Percentiles rank a stretch among this genome's conserved stretches.
Evolutionary conservation across 2,888 invertebrate species (phyloP).

Genomic region (Minunthozetes semirufus): DNA sequence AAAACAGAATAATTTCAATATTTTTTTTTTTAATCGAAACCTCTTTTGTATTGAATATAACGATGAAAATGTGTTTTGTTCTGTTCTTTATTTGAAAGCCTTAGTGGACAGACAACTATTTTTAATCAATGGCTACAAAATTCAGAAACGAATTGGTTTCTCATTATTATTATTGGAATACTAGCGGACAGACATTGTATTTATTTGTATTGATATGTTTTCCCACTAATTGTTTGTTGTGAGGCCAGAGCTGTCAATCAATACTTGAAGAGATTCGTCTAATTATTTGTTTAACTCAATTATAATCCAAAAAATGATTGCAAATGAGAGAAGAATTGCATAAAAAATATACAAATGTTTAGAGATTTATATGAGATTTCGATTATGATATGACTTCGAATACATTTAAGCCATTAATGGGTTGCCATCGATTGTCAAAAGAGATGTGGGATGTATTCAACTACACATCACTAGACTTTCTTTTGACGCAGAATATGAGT

Average conservation of each 20-base stretch:
- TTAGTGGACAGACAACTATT: not conserved
- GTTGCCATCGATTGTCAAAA: not conserved
- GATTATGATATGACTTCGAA: constrained; percentile 11
- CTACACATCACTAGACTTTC: not conserved
- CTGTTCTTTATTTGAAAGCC: not conserved
- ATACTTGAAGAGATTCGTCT: not conserved
- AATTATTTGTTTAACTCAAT: not conserved
- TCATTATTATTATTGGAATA: not conserved
- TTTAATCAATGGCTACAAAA: constrained; percentile 5
- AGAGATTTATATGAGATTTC: not conserved
- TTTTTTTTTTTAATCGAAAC: not conserved
- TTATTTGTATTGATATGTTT: constrained; percentile 17
- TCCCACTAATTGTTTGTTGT: not conserved
- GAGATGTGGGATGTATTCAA: not conserved
- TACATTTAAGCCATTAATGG: not conserved
- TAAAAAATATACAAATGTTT: constrained; percentile 1
- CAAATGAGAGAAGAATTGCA: constrained; percentile 18
- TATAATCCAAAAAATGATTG: not conserved
- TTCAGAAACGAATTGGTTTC: not conserved
- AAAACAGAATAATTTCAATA: not conserved
- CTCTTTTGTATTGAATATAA: not conserved
- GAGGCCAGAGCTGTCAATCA: not conserved
- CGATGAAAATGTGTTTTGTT: not conserved
- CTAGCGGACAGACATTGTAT: not conserved
- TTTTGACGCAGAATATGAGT: not conserved